phyloP scores from a whole-genome alignment of 2,888 invertebrate species.

The Poecilus cupreus region DNA sequence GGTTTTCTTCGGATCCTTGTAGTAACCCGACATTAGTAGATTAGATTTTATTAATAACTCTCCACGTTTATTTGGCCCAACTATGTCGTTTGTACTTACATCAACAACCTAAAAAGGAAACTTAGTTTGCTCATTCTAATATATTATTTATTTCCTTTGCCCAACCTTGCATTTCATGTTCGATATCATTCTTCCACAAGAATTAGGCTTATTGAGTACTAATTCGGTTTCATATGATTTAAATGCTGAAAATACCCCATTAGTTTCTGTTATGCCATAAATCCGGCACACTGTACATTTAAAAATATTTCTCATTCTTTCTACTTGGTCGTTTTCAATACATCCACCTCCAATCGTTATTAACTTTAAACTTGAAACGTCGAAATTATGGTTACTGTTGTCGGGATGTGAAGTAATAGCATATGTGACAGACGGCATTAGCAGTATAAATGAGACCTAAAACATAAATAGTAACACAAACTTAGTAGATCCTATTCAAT shows the following conservation, averaged over 20 bases:
- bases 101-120: conserved; percentile 74
- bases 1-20: conserved; percentile 67
- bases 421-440: conserved; percentile 59
- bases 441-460: conserved; percentile 59
- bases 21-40: conserved; percentile 72
- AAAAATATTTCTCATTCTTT: conserved; percentile 51
- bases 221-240: not conserved
- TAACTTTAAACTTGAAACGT: conserved; percentile 44
- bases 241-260: conserved; percentile 15
- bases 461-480: not conserved
- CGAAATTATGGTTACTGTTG: conserved; percentile 9
- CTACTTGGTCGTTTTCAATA: conserved; percentile 45
- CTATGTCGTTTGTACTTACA: conserved; percentile 70
- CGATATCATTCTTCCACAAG: not conserved
- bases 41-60: conserved; percentile 74
- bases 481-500: too few species aligned
- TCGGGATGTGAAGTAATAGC: conserved; percentile 48
- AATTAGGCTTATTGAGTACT: not conserved
- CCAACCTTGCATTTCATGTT: not conserved
- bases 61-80: conserved; percentile 73
- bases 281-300: not conserved
- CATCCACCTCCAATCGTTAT: conserved; percentile 59
- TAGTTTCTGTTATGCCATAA: conserved; percentile 61
- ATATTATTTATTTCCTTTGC: too few species aligned
- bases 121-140: not conserved